Conservation (phyloP, 2,797 vertebrate genomes). For the Sciurus carolinensis region DNA sequence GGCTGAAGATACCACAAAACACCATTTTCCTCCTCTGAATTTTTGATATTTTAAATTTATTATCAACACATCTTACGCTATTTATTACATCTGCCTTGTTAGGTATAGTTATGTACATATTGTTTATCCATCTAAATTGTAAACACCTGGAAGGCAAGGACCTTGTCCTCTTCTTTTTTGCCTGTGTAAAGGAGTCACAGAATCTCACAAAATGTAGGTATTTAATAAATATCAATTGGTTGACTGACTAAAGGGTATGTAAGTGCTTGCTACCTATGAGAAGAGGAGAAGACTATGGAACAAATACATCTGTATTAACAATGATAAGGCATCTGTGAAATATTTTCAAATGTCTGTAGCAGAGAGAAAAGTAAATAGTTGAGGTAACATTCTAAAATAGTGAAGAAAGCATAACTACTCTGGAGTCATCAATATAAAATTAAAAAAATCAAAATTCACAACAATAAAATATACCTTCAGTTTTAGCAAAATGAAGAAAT, state of each 20-base stretch:
- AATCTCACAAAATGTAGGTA: not conserved
- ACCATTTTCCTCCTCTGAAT: not conserved
- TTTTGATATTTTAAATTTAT: not conserved
- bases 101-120: not conserved
- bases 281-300: not conserved
- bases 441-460: constrained; percentile 25
- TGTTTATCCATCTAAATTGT: not conserved
- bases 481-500: constrained; percentile 53
- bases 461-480: not conserved
- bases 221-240: constrained; percentile 45
- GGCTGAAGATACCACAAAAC: not conserved
- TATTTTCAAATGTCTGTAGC: constrained; percentile 46
- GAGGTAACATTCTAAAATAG: constrained; percentile 56
- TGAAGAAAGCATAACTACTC: not conserved
- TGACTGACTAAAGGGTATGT: not conserved
- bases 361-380: constrained; percentile 22
- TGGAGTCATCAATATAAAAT: constrained; percentile 47
- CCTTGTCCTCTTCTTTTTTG: constrained; percentile 27
- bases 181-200: not conserved
- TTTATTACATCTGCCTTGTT: not conserved
- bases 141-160: constrained; percentile 27
- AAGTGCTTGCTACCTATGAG: constrained; percentile 25
- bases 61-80: not conserved
- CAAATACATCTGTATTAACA: constrained; percentile 37
- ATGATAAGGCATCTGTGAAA: constrained; percentile 30